Evolutionary conservation across 1,140 invertebrate species (phyloP).

Genomic region (Drosophila nannoptera): DNA sequence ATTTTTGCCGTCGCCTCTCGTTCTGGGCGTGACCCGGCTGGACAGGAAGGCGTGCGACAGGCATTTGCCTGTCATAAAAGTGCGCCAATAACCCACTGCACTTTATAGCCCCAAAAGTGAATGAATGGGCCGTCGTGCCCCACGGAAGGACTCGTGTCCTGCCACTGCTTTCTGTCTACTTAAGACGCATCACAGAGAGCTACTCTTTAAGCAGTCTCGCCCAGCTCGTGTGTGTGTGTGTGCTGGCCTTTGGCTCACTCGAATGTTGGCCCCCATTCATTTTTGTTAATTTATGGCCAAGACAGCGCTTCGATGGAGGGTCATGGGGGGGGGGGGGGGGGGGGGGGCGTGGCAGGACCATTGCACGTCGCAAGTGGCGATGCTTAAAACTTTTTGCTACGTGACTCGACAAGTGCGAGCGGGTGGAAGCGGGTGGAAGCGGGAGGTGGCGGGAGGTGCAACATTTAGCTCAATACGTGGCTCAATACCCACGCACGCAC

Average conservation of each 20-base stretch:
- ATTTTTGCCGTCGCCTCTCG: slow-evolving; percentile 35
- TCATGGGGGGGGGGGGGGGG: background rate
- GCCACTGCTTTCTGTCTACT: slow-evolving; percentile 19
- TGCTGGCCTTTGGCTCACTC: slow-evolving; percentile 7
- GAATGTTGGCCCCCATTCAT: slow-evolving; percentile 52
- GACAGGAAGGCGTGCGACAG: slow-evolving; percentile 23
- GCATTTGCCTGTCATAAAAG: slow-evolving; percentile 59
- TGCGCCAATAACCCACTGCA: slow-evolving; percentile 75
- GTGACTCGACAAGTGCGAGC: slow-evolving; percentile 65
- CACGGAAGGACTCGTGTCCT: no score
- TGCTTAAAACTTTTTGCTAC: slow-evolving; percentile 77
- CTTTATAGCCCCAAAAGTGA: slow-evolving; percentile 44
- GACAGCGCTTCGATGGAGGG: slow-evolving; percentile 23
- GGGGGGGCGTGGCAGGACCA: slow-evolving; percentile 29
- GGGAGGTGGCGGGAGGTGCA: background rate
- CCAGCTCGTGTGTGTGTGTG: background rate
- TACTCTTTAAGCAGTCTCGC: background rate
- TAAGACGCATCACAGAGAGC: slow-evolving; percentile 31
- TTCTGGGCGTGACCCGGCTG: slow-evolving; percentile 17
- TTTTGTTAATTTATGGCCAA: slow-evolving; percentile 76
- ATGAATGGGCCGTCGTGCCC: background rate
- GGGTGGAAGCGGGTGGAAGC: background rate
- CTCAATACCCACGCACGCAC: slow-evolving; percentile 71
- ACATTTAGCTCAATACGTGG: slow-evolving; percentile 66
- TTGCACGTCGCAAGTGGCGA: slow-evolving; percentile 75